These are phyloP conservation scores for Lasioglossum villosulum DNA, from an alignment of 2,888 invertebrate genomes.

Conservation along the genomic window DNA sequence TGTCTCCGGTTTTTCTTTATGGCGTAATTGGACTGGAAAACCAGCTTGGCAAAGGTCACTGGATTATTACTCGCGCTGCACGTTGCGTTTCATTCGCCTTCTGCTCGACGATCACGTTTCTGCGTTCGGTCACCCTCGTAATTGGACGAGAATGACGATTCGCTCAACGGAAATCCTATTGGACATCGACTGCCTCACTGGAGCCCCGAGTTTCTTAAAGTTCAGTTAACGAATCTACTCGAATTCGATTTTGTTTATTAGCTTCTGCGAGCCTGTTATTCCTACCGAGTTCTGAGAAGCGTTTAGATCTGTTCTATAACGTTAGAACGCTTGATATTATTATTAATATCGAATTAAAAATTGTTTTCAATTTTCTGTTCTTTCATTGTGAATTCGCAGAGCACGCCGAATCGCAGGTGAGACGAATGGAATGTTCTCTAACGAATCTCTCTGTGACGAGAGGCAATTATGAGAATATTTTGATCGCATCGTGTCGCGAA, in stretches of 20 bases:
- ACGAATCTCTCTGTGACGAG: background rate
- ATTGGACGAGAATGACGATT: background rate
- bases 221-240: background rate
- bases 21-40: constrained; percentile 31
- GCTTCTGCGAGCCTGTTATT: too few species aligned
- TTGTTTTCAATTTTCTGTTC: background rate
- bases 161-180: background rate
- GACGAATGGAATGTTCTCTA: background rate
- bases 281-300: background rate
- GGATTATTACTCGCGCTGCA: constrained; percentile 8
- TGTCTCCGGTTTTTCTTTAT: background rate
- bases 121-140: constrained; percentile 16
- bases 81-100: constrained; percentile 13
- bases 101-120: background rate
- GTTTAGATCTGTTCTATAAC: too few species aligned
- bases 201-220: background rate
- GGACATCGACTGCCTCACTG: background rate
- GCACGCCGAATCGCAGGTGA: too few species aligned
- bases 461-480: background rate
- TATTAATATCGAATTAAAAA: too few species aligned
- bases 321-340: too few species aligned
- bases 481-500: background rate
- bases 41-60: constrained; percentile 29
- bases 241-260: background rate
- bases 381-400: background rate